Evolutionary conservation across 2,797 vertebrate genomes (phyloP), one percentile per base, ranked within the genome.

Genomic region (Etheostoma nigrum): DNA sequence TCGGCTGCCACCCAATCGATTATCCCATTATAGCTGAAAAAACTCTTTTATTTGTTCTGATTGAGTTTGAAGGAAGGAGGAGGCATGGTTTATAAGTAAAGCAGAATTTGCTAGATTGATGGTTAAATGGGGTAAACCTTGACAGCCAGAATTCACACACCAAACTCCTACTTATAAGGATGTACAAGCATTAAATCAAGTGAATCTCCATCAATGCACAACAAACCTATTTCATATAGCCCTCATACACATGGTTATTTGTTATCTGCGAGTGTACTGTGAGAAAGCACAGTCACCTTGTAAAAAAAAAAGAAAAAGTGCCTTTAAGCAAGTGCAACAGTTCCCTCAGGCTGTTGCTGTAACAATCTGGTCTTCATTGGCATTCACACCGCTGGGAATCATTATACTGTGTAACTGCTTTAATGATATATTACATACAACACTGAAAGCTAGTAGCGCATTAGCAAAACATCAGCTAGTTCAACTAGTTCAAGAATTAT

Each of bases 1-100:
- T 48, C 69, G 83, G 74, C 79, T 79, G 78, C 77, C 75, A 80
- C 76, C 80, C 59, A 67, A 91, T 92, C 87, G 16, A 94, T 92
- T 88, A 91, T 87, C 86, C 84, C 89, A 91, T 91, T 90, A 90
- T 71, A 74, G 83, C 80, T 78, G 78, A 86, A 88, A 86, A 87
- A 78, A 74, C 80, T 81, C 59, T 86, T 90, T 87, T 84, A 90
- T 92, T 86, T 88, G 86, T 88, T 88, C 63, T 86, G 87, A 88
- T 89, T 88, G 87, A 84, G 73, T 91, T 81, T 80, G 49, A 33
- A 58, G 33, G 67, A 76, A 63, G 60, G 80, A 67, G 77, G 69
- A 83, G 62, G 66, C 60, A 66, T 36, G 64, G 76, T 78, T 91
- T 79, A 86, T 91, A 86, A 90, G 91, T 91, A 91, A 91, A 88